Percentiles rank a stretch among this genome's conserved stretches.
Evolutionary conservation across 1,140 invertebrate genomes (phyloP).

Genomic region (Zaprionus davidi): DNA sequence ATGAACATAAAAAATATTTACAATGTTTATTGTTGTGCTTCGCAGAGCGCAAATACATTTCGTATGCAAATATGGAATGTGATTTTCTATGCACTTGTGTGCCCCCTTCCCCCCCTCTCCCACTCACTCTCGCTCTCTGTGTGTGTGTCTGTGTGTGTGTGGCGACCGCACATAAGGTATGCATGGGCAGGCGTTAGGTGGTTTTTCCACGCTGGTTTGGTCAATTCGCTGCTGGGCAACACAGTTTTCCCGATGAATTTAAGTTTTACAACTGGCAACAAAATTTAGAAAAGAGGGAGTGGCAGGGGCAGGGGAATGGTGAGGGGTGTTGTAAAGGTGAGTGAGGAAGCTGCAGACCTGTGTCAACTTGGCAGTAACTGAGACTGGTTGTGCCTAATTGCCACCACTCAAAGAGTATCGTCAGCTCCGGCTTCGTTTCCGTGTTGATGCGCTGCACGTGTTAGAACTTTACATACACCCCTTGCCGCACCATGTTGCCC

Average conservation of each 20-base stretch:
- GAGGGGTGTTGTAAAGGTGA: neutral
- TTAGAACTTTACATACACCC: constrained; percentile 35
- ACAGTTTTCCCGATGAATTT: constrained; percentile 22
- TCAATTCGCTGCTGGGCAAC: constrained; percentile 17
- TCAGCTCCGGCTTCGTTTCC: constrained; percentile 39
- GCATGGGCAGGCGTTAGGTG: constrained; percentile 47
- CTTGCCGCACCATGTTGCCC: neutral
- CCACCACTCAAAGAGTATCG: constrained; percentile 51
- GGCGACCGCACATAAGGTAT: constrained; percentile 51
- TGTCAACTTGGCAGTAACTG: constrained; percentile 39
- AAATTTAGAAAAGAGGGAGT: constrained; percentile 19
- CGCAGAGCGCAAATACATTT: constrained; percentile 79
- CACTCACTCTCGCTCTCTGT: neutral
- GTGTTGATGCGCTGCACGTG: constrained; percentile 71
- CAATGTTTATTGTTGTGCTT: constrained; percentile 82
- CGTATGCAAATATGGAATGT: constrained; percentile 78
- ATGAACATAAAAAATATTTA: constrained; percentile 59
- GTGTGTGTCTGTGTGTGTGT: neutral
- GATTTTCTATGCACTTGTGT: constrained; percentile 65
- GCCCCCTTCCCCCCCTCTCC: neutral
- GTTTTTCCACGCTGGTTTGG: constrained; percentile 9
- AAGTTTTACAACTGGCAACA: constrained; percentile 41
- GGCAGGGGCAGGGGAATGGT: neutral
- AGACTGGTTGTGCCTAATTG: constrained; percentile 56
- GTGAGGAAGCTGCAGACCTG: neutral